These are phyloP conservation scores for Synergus umbraculus DNA, from an alignment of 2,888 invertebrate species.

Conservation along the genomic window DNA sequence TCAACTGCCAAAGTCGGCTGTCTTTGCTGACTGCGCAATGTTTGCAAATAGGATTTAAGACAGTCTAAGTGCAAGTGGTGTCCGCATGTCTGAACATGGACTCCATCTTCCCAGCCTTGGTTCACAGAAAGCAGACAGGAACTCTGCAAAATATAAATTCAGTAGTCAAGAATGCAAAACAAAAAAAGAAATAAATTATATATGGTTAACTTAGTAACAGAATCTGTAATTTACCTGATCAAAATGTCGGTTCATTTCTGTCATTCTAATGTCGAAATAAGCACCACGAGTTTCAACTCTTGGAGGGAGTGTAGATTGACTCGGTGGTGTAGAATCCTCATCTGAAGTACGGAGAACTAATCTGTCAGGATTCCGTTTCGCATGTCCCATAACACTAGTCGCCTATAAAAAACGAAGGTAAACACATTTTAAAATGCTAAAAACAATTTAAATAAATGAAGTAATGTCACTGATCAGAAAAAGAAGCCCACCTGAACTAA, in stretches of 20 bases:
- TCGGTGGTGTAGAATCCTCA: constrained; percentile 78
- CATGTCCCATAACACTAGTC: constrained; percentile 92
- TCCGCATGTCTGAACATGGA: constrained; percentile 96
- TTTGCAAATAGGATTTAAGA: constrained; percentile 92
- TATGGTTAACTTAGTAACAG: too few species aligned
- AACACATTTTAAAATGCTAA: background rate
- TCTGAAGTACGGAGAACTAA: constrained; percentile 82
- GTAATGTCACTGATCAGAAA: background rate
- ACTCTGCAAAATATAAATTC: constrained; percentile 76
- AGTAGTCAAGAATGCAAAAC: background rate
- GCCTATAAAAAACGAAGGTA: constrained; percentile 77
- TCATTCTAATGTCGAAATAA: constrained; percentile 88
- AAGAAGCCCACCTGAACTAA: constrained; percentile 83
- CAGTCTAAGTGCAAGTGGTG: constrained; percentile 98
- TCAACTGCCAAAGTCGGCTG: constrained; percentile 86
- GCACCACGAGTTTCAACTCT: constrained; percentile 84
- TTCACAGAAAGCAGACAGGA: constrained; percentile 90
- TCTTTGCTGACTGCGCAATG: constrained; percentile 88
- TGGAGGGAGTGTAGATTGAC: constrained; percentile 74
- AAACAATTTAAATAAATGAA: background rate
- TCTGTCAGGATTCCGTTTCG: constrained; percentile 81
- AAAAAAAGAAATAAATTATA: background rate
- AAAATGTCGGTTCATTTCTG: constrained; percentile 87
- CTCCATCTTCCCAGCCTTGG: constrained; percentile 93
- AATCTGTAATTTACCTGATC: constrained; percentile 80